phyloP scores from a whole-genome alignment of 2,797 vertebrate species.

The Denticeps clupeoides region DNA sequence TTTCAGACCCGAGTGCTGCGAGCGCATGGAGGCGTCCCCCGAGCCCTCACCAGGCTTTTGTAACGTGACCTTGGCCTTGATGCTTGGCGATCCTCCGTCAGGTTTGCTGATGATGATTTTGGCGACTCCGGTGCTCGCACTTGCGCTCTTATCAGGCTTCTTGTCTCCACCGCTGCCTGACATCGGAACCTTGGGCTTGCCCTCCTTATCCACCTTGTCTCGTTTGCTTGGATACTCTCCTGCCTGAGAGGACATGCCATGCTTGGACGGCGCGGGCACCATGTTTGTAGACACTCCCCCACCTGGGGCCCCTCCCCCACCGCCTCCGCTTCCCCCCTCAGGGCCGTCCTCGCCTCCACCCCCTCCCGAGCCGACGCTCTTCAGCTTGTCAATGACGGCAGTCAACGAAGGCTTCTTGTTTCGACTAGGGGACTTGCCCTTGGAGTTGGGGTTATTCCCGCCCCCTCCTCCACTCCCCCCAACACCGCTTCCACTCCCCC shows the following conservation, averaged over 20 bases:
- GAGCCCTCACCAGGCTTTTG: constrained; percentile 85
- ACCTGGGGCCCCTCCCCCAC: constrained; percentile 35
- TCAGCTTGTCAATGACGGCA: constrained; percentile 95
- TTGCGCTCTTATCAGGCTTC: constrained; percentile 66
- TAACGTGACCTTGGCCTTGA: constrained; percentile 92
- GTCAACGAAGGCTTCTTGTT: constrained; percentile 97
- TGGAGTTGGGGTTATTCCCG: constrained; percentile 69
- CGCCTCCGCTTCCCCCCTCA: constrained; percentile 69
- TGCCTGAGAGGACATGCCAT: constrained; percentile 67
- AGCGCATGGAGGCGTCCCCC: constrained; percentile 70
- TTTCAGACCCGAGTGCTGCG: constrained; percentile 83
- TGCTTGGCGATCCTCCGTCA: constrained; percentile 92
- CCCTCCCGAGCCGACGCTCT: constrained; percentile 85
- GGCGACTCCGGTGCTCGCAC: constrained; percentile 77
- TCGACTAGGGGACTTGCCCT: constrained; percentile 95
- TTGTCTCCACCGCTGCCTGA: constrained; percentile 78
- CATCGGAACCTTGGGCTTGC: constrained; percentile 81
- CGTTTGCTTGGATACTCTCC: constrained; percentile 81
- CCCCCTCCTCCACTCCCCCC: constrained; percentile 32
- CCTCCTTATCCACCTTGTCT: constrained; percentile 89
- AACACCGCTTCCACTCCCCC: constrained; percentile 11
- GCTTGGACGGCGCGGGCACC: constrained; percentile 68
- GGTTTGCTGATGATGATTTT: constrained; percentile 99
- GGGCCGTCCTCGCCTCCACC: constrained; percentile 81
- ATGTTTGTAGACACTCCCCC: constrained; percentile 55